Evolutionary conservation across 2,888 invertebrate genomes (phyloP).

Genomic region (Apodemia mormo): DNA sequence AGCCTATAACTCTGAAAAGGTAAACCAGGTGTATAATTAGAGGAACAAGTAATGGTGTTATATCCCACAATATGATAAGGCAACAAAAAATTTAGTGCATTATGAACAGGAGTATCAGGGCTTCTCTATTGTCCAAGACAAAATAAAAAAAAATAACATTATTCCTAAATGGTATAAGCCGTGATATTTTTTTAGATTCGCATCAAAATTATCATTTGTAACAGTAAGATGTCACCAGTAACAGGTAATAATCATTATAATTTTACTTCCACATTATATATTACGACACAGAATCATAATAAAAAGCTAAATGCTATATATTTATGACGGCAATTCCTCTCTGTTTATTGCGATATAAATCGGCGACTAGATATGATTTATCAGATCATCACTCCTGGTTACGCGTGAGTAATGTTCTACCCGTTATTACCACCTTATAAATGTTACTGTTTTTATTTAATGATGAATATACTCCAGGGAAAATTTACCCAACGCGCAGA

Average conservation of each 20-base stretch:
- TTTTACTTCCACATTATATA: neutral
- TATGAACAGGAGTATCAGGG: too few species aligned
- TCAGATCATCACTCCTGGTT: conserved; percentile 77
- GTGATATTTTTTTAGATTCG: too few species aligned
- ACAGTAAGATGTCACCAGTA: too few species aligned
- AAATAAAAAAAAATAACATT: too few species aligned
- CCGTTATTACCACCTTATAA: conserved; percentile 67
- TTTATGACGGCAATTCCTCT: conserved; percentile 66
- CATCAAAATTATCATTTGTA: too few species aligned
- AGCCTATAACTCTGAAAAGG: too few species aligned
- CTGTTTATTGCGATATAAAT: conserved; percentile 77
- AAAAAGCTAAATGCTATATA: conserved; percentile 66
- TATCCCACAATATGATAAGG: too few species aligned
- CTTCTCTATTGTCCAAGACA: too few species aligned
- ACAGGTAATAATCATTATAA: neutral
- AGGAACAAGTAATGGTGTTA: too few species aligned
- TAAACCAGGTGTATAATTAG: too few species aligned
- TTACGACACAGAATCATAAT: conserved; percentile 35
- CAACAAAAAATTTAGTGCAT: too few species aligned
- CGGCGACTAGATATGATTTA: conserved; percentile 78
- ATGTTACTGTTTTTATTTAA: conserved; percentile 44
- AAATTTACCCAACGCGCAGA: neutral
- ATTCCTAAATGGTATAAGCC: too few species aligned
- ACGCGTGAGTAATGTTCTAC: conserved; percentile 66
- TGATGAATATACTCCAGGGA: conserved; percentile 6